Evolutionary conservation across 2,888 invertebrate species (phyloP).

Genomic region (Nudaria mundana): DNA sequence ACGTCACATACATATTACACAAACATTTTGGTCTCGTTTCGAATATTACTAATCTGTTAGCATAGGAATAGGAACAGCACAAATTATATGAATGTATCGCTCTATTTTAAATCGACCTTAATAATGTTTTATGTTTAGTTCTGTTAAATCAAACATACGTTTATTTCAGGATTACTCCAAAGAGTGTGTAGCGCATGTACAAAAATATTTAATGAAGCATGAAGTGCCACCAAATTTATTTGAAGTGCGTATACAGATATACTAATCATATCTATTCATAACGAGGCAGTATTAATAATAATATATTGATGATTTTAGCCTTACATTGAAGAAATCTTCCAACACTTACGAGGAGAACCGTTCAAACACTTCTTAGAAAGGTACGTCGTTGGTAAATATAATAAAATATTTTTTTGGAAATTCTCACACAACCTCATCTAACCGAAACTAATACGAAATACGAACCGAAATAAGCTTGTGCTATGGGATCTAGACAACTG

Average conservation of each 20-base stretch:
- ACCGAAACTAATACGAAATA: too few species aligned
- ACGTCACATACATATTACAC: background rate
- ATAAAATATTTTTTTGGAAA: too few species aligned
- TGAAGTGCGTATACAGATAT: conserved; percentile 85
- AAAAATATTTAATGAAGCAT: conserved; percentile 97
- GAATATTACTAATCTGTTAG: background rate
- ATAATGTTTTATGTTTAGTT: conserved; percentile 19
- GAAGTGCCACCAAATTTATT: conserved; percentile 98
- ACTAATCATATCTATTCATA: background rate
- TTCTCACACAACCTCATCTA: too few species aligned
- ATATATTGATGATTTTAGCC: conserved; percentile 85
- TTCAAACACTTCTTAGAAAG: conserved; percentile 99
- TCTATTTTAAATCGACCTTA: conserved; percentile 18
- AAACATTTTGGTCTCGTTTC: background rate
- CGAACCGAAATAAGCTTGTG: too few species aligned
- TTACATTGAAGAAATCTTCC: conserved; percentile 99
- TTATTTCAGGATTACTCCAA: conserved; percentile 96
- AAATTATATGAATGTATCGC: conserved; percentile 1
- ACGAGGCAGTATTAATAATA: background rate
- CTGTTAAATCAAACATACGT: conserved; percentile 27
- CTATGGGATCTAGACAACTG: too few species aligned
- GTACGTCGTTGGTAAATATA: too few species aligned
- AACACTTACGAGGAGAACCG: conserved; percentile 96
- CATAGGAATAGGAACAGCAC: background rate
- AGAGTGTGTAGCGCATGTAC: conserved; percentile 98